A percentile compares a stretch with the other conserved stretches of the same genome.
phyloP scores from a whole-genome alignment of 2,797 vertebrate genomes.

The Sylvia borin region DNA sequence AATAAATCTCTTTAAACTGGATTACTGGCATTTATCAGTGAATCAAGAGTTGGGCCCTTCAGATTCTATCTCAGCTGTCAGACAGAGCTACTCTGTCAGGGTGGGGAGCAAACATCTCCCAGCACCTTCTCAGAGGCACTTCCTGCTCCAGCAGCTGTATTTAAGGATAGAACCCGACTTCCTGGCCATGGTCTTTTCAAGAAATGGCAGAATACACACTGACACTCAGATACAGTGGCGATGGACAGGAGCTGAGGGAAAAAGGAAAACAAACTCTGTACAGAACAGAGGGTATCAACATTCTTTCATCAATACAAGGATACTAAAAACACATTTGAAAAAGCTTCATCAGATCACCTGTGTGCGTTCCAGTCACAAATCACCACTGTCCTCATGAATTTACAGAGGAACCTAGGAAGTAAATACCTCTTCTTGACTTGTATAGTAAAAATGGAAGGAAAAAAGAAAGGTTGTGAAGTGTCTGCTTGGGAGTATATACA shows the following conservation, averaged over 20 bases:
- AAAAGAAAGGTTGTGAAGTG: constrained; percentile 40
- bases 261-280: background rate
- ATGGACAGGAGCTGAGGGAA: background rate
- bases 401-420: background rate
- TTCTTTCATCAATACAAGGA: background rate
- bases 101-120: background rate
- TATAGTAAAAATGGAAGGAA: constrained; percentile 15
- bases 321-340: background rate
- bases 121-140: background rate
- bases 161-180: background rate
- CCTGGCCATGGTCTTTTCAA: background rate
- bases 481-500: constrained; percentile 76
- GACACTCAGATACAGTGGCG: background rate
- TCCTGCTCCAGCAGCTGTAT: background rate
- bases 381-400: background rate
- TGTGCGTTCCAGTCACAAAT: background rate
- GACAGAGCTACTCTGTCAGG: background rate
- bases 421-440: constrained; percentile 43
- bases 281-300: background rate
- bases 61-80: background rate
- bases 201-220: accelerated
- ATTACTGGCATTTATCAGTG: background rate
- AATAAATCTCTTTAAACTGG: background rate
- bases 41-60: background rate
- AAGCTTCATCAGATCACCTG: background rate